A percentile compares a stretch with the other conserved stretches of the same genome.
phyloP scores from a whole-genome alignment of 2,113 vertebrate genomes.

The Varanus komodoensis region DNA sequence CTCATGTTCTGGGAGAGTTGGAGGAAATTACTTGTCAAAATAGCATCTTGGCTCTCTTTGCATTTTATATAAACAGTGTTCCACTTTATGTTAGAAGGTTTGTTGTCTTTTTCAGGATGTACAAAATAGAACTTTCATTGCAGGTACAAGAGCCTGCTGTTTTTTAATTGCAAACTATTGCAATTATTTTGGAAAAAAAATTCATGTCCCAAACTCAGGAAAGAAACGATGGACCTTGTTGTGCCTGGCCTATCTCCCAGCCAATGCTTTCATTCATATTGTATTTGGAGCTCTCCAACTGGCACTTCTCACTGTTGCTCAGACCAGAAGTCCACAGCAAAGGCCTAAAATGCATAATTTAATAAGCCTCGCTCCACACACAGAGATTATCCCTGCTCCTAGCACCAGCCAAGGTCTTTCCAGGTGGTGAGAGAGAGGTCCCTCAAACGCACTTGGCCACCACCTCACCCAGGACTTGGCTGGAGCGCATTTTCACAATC shows the following conservation, averaged over 20 bases:
- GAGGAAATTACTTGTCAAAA: constrained; percentile 13
- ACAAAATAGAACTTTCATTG: constrained; percentile 39
- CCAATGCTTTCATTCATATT: constrained; percentile 3
- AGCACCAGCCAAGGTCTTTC: not conserved
- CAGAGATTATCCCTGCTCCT: not conserved
- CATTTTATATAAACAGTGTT: constrained; percentile 37
- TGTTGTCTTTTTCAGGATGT: constrained; percentile 40
- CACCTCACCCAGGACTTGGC: not conserved
- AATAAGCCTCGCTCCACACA: not conserved
- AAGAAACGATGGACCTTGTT: not conserved
- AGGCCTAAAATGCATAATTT: not conserved
- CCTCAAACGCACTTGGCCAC: not conserved
- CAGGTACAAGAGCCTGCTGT: constrained; percentile 32
- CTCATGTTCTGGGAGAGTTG: not conserved
- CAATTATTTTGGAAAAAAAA: constrained; percentile 34
- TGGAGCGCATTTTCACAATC: not conserved
- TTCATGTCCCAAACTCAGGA: not conserved
- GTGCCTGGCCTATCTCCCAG: not conserved
- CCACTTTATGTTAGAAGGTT: not conserved
- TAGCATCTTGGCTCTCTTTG: constrained; percentile 5
- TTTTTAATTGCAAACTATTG: constrained; percentile 6
- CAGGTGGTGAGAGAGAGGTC: not conserved
- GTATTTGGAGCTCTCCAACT: not conserved
- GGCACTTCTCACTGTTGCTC: constrained; percentile 6
- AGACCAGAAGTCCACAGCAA: constrained; percentile 9